Conservation (phyloP, 2,113 vertebrate species). For the Chaenocephalus aceratus region DNA sequence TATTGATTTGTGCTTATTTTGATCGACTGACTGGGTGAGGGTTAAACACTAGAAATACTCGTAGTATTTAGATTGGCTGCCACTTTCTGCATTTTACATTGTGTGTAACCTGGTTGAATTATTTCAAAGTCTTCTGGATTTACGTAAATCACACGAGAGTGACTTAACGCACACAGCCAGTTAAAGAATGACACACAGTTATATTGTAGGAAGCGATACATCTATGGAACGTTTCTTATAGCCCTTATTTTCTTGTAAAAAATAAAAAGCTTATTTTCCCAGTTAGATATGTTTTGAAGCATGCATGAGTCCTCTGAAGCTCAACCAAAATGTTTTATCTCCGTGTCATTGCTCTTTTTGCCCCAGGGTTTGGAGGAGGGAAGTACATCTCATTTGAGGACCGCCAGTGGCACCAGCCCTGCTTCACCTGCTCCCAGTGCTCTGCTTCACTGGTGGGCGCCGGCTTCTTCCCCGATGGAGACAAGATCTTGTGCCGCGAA, state of each 20-base stretch:
- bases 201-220: neutral
- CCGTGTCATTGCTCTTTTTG: neutral
- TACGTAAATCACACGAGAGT: too few species aligned
- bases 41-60: neutral
- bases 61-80: neutral
- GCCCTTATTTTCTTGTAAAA: neutral
- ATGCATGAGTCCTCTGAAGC: neutral
- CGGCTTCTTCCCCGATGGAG: slow-evolving; percentile 92
- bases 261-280: neutral
- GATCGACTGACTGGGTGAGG: neutral
- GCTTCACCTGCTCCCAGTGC: slow-evolving; percentile 95
- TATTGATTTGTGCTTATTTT: neutral
- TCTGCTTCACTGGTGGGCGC: slow-evolving; percentile 93
- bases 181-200: neutral
- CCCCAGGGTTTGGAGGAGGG: slow-evolving; percentile 92
- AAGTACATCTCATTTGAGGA: slow-evolving; percentile 99
- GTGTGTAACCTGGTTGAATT: neutral
- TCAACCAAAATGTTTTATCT: neutral
- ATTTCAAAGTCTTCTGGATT: neutral
- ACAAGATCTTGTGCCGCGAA: slow-evolving; percentile 93
- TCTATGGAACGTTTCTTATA: neutral
- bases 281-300: neutral
- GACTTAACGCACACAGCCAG: too few species aligned
- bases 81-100: neutral
- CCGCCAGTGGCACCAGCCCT: slow-evolving; percentile 97